Evolutionary conservation across 2,797 vertebrate species (phyloP), one percentile per base, ranked within the genome.

Genomic region (Cirrhinus molitorella): DNA sequence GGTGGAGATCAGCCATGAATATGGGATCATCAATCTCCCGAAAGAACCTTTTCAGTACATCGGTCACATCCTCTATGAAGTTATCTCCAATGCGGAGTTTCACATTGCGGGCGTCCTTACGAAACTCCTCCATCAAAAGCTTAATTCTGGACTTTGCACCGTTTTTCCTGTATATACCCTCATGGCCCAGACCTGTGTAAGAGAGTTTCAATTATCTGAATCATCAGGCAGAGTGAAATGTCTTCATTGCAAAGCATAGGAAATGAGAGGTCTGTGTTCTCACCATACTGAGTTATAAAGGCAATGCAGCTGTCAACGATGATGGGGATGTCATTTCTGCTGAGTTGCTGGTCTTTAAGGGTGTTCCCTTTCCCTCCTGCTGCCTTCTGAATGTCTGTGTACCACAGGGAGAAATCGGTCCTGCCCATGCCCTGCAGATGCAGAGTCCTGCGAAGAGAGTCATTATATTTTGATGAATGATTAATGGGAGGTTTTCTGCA

Each of bases 251-350:
- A 61, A 61, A 61, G 5, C 40, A 21, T 53, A 19, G 8, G 3
- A 65, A 53, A 9, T 51, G 6, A 2, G 23, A 34, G 14, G 12
- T 70, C 23, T 34, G 21, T n/a, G 40, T 5, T 25, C 97, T 96
- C 90, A 99, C 98, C 98, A 0, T 99, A 98, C 91, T 99, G 98
- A 0, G 98, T 99, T 92, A 99, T 97, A 93, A 99, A 99, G 86
- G 97, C 96, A 0, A 99, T 96, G 92, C 98, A 99, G 94, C 98
- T 97, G 90, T 99, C 97, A 88, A 99, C 97, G 0, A 99, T 98
- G 91, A 99, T 99, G 88, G 98, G 98, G 84, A 99, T 98, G 92
- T 98, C 97, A 2, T 93, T 96, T 0, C 98, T 90, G 92, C 97
- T 99, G 89, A 99, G 96, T 94, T 99, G 98, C 92, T 99, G 98